phyloP scores from a whole-genome alignment of 2,888 invertebrate genomes.

The Platypus cylindrus region DNA sequence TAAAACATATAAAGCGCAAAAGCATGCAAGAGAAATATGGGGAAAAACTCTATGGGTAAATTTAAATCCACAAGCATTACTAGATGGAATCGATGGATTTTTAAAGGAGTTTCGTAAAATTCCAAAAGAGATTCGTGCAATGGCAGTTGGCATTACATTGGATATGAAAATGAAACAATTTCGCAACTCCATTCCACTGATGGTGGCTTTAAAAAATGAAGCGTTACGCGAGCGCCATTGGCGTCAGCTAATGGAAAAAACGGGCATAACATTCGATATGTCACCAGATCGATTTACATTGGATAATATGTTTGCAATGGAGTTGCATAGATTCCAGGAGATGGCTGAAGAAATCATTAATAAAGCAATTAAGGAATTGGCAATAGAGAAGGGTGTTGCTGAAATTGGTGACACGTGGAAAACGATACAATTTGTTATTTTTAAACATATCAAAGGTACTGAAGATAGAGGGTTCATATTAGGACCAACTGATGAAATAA shows the following conservation, averaged over 20 bases:
- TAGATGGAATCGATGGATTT: constrained; percentile 78
- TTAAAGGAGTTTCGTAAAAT: constrained; percentile 67
- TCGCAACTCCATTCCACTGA: constrained; percentile 73
- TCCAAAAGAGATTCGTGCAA: constrained; percentile 46
- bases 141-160: constrained; percentile 53
- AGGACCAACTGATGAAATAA: constrained; percentile 73
- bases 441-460: constrained; percentile 54
- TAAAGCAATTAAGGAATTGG: constrained; percentile 78
- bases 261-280: constrained; percentile 68
- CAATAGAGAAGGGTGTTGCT: constrained; percentile 79
- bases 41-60: constrained; percentile 73
- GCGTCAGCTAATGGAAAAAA: constrained; percentile 77
- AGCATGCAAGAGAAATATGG: constrained; percentile 50
- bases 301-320: constrained; percentile 88
- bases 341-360: constrained; percentile 78
- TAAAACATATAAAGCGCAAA: constrained; percentile 66
- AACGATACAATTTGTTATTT: constrained; percentile 47
- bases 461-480: constrained; percentile 69
- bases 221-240: constrained; percentile 84
- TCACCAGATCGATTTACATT: constrained; percentile 72
- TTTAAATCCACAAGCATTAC: constrained; percentile 67
- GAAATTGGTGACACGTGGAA: constrained; percentile 71
- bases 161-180: constrained; percentile 83
- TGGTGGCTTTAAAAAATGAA: constrained; percentile 84
- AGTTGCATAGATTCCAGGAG: constrained; percentile 73